Conservation (phyloP, 2,797 vertebrate species). For the Nasua narica region DNA sequence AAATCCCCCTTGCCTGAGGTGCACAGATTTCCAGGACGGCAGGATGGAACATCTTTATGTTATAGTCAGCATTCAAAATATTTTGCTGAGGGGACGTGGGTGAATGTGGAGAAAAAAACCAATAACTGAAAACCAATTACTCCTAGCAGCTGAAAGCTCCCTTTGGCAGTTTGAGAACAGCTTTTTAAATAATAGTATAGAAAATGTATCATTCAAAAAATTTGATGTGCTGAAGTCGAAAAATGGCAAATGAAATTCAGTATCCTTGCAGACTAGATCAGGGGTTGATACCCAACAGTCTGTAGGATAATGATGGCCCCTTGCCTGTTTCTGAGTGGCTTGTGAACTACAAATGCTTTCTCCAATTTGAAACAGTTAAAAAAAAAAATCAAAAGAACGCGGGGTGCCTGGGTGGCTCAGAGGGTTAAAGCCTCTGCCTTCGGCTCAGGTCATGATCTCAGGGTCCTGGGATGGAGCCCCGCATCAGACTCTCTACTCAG, state of each 20-base stretch:
- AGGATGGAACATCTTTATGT: neutral
- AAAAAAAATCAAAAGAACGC: neutral
- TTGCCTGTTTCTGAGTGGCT: neutral
- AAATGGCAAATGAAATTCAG: neutral
- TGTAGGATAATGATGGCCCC: neutral
- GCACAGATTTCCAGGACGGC: neutral
- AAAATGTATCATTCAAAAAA: neutral
- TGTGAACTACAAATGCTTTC: neutral
- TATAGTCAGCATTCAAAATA: neutral
- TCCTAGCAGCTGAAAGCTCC: neutral
- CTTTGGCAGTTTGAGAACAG: neutral
- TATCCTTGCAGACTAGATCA: neutral
- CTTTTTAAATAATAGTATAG: neutral
- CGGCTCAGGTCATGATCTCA: too few relatives aligned
- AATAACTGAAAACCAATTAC: neutral
- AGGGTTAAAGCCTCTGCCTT: too few relatives aligned
- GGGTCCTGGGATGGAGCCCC: too few relatives aligned
- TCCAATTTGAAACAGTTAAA: neutral
- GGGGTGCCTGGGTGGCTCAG: too few relatives aligned
- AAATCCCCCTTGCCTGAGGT: neutral
- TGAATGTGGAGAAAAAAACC: neutral
- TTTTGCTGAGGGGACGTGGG: neutral
- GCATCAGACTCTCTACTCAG: too few relatives aligned
- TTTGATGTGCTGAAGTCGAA: neutral
- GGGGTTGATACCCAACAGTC: too few relatives aligned